Base-by-base conservation (phyloP, 2,888 invertebrate genomes). In the Drosophila eohydei region DNA sequence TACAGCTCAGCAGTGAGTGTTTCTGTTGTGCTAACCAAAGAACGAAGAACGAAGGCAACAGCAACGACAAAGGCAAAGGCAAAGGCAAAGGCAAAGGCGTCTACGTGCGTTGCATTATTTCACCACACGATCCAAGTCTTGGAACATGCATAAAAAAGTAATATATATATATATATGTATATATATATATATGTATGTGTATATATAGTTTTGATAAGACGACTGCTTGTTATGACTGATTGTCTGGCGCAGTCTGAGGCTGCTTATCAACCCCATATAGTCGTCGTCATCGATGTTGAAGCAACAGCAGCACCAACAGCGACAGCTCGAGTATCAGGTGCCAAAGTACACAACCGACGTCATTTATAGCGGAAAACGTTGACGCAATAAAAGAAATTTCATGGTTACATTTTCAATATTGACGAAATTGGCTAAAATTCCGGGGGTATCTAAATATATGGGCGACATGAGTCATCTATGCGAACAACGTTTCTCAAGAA, bases 81-180 rank as follows among this genome's bases (percentile, higher is more conserved):
- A 26, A 40, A 46, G 43, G 11, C 58, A 32, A 60, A 51, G 41
- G 14, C 68, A 32, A 57, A 54, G 62, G 34, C 59, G 88, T 78
- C 88, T 84, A 85, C 88, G 88, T 86, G 88, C 78, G 65, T 61
- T 67, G 65, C 81, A 71, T 71, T 71, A 85, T 85, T 85, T 85
- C 85, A 80, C 85, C 82, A 85, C 52, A 67, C 50, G 60, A 73
- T 43, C 36, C 48, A 26, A 8, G 12, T 41, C 55, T 30, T 38
- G 30, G 40, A 4, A 11, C 54, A 55, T 55, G 30, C 12, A 7
- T 34, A 11, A 14, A 21, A 21, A 21, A 21, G 21, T 21, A 21
- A 21, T 21, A 9, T 44, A 36, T 26, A 16, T 36, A 21, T 54
- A 21, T 21, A 12, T n/a, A 28, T 34, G 26, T 12, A 2, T 30